Base-by-base conservation (phyloP, 2,888 invertebrate species). In the Caenorhabditis auriculariae region DNA sequence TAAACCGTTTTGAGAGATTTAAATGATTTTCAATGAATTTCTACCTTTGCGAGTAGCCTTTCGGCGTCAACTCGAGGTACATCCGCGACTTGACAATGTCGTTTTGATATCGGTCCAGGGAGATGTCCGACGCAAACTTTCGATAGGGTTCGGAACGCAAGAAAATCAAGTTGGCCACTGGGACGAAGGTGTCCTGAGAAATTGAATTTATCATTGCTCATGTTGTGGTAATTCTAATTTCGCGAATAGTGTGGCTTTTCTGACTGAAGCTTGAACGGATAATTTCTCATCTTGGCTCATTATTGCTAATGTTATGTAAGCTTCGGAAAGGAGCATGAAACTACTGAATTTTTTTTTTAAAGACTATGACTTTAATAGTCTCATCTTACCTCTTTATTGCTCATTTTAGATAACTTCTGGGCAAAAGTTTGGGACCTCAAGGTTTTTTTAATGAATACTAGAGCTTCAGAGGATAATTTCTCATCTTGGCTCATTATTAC, bases 161-260 rank as follows among this genome's bases (percentile, higher is more conserved):
- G 56, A 82, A 81, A 21, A 82, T 74, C 47, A 80, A 66, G 48
- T 75, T 77, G 48, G 82, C 73, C 2, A 81, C 74, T 2, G 80
- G 79, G 17, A 81, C 78, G 47, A 80, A 75, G 0, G 81, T 82
- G 49, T 82, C 80, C 69, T 67, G 48, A 61, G 56, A n/a, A n/a
- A n/a, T n/a, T n/a, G n/a, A n/a, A n/a, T n/a, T n/a, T n/a, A n/a
- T n/a, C n/a, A n/a, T 19, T 42, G 23, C 15, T 12, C 17, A 27
- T 24, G n/a, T n/a, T n/a, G n/a, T 12, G 1, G 37, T 5, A 17
- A 21, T 1, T 3, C 23, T 17, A 19, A n/a, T 29, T 4, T 23
- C 19, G 12, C n/a, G 21, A 19, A 43, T 43, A 43, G 26, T 21
- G 23, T 39, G 19, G 35, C 35, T 32, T 12, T 12, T 9, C 9